A percentile compares a stretch with the other conserved stretches of the same genome.
phyloP scores from a whole-genome alignment of 2,888 invertebrate genomes.

The Pheosia gnoma region DNA sequence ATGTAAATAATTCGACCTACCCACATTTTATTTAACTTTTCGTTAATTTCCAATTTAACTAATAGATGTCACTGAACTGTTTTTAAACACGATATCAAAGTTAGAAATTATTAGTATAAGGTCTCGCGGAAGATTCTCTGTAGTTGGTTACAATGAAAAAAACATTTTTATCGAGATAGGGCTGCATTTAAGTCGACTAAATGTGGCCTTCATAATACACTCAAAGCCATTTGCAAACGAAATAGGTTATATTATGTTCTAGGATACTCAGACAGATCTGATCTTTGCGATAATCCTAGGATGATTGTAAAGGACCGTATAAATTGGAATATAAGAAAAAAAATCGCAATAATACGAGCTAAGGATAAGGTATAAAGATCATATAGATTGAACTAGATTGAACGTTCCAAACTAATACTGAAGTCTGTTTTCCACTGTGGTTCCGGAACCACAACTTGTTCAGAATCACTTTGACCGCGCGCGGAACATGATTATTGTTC shows the following conservation, averaged over 20 bases:
- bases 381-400: too few species aligned
- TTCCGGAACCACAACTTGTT: too few species aligned
- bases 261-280: too few species aligned
- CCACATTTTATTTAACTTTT: conserved; percentile 3
- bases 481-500: too few species aligned
- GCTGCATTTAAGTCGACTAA: conserved; percentile 15
- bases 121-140: not conserved
- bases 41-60: not conserved
- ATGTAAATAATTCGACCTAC: not conserved
- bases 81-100: conserved; percentile 10
- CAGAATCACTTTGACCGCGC: too few species aligned
- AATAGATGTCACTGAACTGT: conserved; percentile 12
- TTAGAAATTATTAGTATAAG: not conserved
- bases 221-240: not conserved
- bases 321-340: too few species aligned
- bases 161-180: conserved; percentile 13
- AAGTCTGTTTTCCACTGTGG: too few species aligned
- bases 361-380: too few species aligned
- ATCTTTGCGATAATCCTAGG: too few species aligned
- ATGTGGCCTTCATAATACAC: conserved; percentile 10
- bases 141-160: conserved; percentile 12
- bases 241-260: not conserved
- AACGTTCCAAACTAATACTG: too few species aligned
- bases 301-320: too few species aligned
- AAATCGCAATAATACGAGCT: too few species aligned